A percentile compares a stretch with the other conserved stretches of the same genome.
phyloP scores from a whole-genome alignment of 2,113 vertebrate species.

The Pterophyllum scalare region DNA sequence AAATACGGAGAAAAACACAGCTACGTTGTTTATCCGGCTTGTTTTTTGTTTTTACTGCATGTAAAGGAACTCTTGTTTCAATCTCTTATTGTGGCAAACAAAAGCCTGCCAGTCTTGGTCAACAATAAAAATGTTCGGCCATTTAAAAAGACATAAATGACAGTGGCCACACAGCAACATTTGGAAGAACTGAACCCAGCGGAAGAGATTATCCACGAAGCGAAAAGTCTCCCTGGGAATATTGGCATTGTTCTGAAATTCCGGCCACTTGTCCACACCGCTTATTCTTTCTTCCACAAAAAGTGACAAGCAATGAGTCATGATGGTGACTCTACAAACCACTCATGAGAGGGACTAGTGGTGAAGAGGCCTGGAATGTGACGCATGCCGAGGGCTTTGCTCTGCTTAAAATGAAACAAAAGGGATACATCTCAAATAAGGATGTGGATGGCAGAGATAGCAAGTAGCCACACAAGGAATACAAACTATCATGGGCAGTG shows the following conservation, averaged over 20 bases:
- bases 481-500: constrained; percentile 41
- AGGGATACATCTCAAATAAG: constrained; percentile 32
- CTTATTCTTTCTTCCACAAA: constrained; percentile 58
- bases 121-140: constrained; percentile 44
- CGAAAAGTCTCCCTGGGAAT: constrained; percentile 53
- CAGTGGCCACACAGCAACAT: constrained; percentile 60
- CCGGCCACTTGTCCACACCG: constrained; percentile 57
- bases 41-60: constrained; percentile 70
- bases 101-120: constrained; percentile 57
- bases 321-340: constrained; percentile 54
- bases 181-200: constrained; percentile 53
- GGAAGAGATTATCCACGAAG: constrained; percentile 54
- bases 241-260: constrained; percentile 67
- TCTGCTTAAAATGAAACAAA: constrained; percentile 42
- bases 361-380: constrained; percentile 49
- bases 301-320: constrained; percentile 66
- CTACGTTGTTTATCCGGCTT: constrained; percentile 63
- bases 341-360: constrained; percentile 42
- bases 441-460: constrained; percentile 41
- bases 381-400: constrained; percentile 41
- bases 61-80: constrained; percentile 69
- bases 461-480: constrained; percentile 22
- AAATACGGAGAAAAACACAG: constrained; percentile 64
- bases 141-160: constrained; percentile 63
- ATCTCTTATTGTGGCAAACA: constrained; percentile 70